phyloP scores from a whole-genome alignment of 2,113 vertebrate species.

The Misgurnus mizolepis region DNA sequence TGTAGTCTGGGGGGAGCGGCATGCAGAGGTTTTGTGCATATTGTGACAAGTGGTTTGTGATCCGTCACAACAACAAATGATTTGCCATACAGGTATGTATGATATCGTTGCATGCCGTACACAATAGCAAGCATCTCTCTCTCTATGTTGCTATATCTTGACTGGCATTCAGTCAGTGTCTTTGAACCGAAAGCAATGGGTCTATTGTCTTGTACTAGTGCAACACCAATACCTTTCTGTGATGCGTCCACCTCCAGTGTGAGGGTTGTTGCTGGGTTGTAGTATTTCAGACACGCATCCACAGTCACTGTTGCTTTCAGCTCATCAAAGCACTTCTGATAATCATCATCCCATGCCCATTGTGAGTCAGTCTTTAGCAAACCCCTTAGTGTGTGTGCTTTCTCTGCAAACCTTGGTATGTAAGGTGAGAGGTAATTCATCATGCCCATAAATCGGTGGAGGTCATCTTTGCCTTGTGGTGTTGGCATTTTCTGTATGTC shows the following conservation, averaged over 20 bases:
- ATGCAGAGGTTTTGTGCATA: slow-evolving; percentile 38
- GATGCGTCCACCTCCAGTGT: background rate
- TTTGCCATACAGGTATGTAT: slow-evolving; percentile 12
- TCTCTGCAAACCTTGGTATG: slow-evolving; percentile 26
- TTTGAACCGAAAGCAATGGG: slow-evolving; percentile 34
- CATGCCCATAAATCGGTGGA: slow-evolving; percentile 19
- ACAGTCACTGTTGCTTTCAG: slow-evolving; percentile 26
- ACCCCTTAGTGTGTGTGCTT: slow-evolving; percentile 27
- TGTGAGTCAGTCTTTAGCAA: background rate
- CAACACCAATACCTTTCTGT: background rate
- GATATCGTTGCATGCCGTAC: no score
- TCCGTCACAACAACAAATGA: slow-evolving; percentile 31
- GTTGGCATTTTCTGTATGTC: slow-evolving; percentile 38
- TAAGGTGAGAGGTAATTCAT: slow-evolving; percentile 17
- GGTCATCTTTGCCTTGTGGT: slow-evolving; percentile 18
- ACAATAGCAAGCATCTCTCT: no score
- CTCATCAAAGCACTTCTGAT: slow-evolving; percentile 38
- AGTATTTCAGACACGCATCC: slow-evolving; percentile 21
- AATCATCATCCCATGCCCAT: slow-evolving; percentile 29
- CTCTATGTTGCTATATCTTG: slow-evolving; percentile 38
- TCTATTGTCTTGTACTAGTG: slow-evolving; percentile 6
- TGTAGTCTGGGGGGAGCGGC: background rate
- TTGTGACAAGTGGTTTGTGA: slow-evolving; percentile 16
- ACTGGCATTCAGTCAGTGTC: slow-evolving; percentile 33
- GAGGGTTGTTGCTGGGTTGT: background rate